phyloP scores from a whole-genome alignment of 2,888 invertebrate genomes.

The Romanomermis culicivorax region DNA sequence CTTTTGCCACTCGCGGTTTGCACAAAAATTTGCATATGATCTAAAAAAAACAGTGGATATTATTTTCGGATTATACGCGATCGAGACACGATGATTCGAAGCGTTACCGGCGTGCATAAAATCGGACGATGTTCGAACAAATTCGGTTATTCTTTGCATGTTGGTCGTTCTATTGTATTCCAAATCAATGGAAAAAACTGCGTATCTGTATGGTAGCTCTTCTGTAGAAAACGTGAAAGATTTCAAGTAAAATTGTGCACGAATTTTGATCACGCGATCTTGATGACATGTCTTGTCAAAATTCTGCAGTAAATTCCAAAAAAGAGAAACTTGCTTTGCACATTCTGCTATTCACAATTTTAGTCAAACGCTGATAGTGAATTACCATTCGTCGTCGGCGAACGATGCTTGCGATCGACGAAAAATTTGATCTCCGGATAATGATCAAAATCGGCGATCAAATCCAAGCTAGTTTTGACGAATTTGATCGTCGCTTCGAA shows the following conservation, averaged over 20 bases:
- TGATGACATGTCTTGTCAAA: background rate
- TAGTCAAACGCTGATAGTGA: background rate
- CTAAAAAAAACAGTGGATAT: background rate
- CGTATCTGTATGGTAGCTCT: background rate
- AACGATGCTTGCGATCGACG: background rate
- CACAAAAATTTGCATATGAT: background rate
- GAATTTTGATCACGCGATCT: background rate
- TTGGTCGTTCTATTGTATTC: background rate
- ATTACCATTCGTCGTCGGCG: background rate
- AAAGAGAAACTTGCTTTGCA: no score
- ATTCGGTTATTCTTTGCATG: background rate
- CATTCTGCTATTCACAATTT: no score
- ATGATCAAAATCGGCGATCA: background rate
- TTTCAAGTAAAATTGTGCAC: no score
- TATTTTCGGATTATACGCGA: background rate
- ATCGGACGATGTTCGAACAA: background rate
- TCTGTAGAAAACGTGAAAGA: background rate
- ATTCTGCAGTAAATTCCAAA: background rate
- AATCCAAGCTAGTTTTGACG: background rate
- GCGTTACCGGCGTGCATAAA: background rate
- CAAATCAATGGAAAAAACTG: background rate
- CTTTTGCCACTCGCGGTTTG: background rate
- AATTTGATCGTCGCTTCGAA: background rate
- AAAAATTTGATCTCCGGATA: background rate
- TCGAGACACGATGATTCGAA: no score